A percentile compares a stretch with the other conserved stretches of the same genome.
These are phyloP conservation scores for Eumaeus atala DNA, from an alignment of 1,140 invertebrate species.

Conservation along the genomic window DNA sequence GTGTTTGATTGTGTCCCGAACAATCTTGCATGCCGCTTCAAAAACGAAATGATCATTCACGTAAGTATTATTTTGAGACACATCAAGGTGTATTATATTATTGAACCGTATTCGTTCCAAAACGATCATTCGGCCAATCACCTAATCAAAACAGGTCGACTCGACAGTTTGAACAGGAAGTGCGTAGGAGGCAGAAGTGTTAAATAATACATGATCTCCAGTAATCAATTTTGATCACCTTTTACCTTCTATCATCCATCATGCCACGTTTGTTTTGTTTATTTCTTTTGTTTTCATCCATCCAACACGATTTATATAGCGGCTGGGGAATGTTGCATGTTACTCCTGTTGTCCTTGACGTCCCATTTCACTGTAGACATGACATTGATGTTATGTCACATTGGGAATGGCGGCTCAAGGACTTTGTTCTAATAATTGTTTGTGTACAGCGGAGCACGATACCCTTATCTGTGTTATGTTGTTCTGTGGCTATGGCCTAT, in stretches of 20 bases:
- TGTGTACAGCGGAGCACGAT: slow-evolving; percentile 15
- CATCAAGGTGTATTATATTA: slow-evolving; percentile 56
- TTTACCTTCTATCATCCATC: slow-evolving; percentile 54
- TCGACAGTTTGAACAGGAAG: slow-evolving; percentile 17
- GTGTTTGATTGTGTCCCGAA: slow-evolving; percentile 83
- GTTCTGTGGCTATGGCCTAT: slow-evolving; percentile 14
- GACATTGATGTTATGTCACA: neutral
- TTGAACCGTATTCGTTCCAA: slow-evolving; percentile 26
- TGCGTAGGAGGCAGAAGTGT: slow-evolving; percentile 17
- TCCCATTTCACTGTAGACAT: slow-evolving; percentile 31
- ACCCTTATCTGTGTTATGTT: slow-evolving; percentile 10
- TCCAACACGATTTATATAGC: slow-evolving; percentile 68
- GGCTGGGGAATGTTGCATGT: slow-evolving; percentile 72
- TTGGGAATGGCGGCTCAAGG: neutral
- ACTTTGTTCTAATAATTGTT: neutral
- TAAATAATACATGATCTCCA: slow-evolving; percentile 24
- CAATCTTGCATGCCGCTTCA: slow-evolving; percentile 83
- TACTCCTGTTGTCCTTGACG: slow-evolving; percentile 31
- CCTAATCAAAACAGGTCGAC: slow-evolving; percentile 21
- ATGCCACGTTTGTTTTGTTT: slow-evolving; percentile 50
- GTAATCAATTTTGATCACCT: slow-evolving; percentile 37
- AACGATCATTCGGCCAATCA: slow-evolving; percentile 22
- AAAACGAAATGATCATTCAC: slow-evolving; percentile 84
- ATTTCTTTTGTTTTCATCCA: slow-evolving; percentile 56
- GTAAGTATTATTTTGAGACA: slow-evolving; percentile 82